Evolutionary conservation across 2,797 vertebrate genomes (phyloP), one percentile per base, ranked within the genome.

Genomic region (Garrulus glandarius): DNA sequence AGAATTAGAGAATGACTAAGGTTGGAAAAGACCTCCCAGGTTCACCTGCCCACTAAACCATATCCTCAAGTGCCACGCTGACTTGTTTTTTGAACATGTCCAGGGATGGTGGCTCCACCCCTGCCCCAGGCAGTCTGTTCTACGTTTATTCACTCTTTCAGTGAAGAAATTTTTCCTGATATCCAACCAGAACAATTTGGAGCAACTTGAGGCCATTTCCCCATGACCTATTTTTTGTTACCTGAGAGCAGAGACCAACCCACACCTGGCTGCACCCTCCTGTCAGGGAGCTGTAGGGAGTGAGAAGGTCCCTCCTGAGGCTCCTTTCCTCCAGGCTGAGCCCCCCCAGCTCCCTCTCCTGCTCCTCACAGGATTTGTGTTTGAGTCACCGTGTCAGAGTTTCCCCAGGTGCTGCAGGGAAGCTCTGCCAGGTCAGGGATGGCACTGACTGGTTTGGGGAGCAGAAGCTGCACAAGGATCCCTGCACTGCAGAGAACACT

Each of bases 381-480:
- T 49, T 1, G 2, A 50, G 14, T 14, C 36, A 59, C 5, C 0
- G 4, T 27, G 43, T 6, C 56, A 12, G 32, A 44, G 56, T 4
- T 39, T 53, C 83, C 64, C 23, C 61, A 57, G 74, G 76, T 50
- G 74, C 29, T 29, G 36, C 44, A 15, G 23, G 2, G 49, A 39
- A 70, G 26, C 68, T 57, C 39, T n/a, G 68, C 6, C 64, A 55
- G 68, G 61, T 8, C 46, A 37, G 49, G 16, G 65, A 10, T 60
- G 3, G 8, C 57, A 17, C 22, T 43, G 27, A 8, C 0, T 26
- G 61, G 10, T 22, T 64, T n/a, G 43, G 9, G 55, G 49, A 37
- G 75, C 75, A 26, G 75, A 32, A 41, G 49, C 61, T 37, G 32
- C 11, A 11, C 21, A 22, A 22, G 44, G 44, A 46, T 46, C 44